Base-by-base conservation (phyloP, 2,797 vertebrate genomes). In the Halcyon leucocephala region DNA sequence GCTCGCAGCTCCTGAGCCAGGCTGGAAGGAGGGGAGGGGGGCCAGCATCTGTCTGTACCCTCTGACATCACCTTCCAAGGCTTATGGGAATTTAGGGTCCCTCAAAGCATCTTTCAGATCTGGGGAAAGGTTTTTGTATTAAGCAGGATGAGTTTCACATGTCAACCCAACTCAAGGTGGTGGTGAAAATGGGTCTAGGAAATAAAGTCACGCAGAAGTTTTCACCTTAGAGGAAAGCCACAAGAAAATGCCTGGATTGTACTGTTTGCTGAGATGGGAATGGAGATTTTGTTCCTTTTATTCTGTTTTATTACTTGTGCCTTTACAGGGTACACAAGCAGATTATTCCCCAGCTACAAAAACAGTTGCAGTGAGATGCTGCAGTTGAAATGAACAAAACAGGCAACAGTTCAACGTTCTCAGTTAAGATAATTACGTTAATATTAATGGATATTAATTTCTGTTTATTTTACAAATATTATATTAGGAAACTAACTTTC, bases 391-490 rank as follows among this genome's bases (percentile, higher is more conserved):
- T 96, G 96, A 95, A 96, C 94, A 94, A 93, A 97, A 95, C 93
- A 94, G 94, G 96, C 94, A 92, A 80, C 83, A 92, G 81, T 82
- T 97, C 92, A 86, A 93, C 57, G 8, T 95, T 94, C 86, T 86
- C 95, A 93, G 85, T 66, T 94, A 85, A 92, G 93, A 95, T 96
- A 87, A 95, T 96, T 96, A 93, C 82, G 90, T 64, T 95, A 86
- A 93, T 96, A 96, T 94, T 95, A 96, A 97, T 90, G 93, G 86
- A n/a, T 95, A 97, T 90, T 90, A 96, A 95, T 95, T 95, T 95
- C 80, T 95, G 94, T 95, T 96, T 96, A 95, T 94, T 96, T 96
- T 93, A 95, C 93, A 96, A 97, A 94, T 86, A 95, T 69, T 81
- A 57, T 84, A 72, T 84, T 82, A 86, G 82, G 81, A 85, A 95